Evolutionary conservation across 1,140 invertebrate genomes (phyloP).

Genomic region (Andricus grossulariae): DNA sequence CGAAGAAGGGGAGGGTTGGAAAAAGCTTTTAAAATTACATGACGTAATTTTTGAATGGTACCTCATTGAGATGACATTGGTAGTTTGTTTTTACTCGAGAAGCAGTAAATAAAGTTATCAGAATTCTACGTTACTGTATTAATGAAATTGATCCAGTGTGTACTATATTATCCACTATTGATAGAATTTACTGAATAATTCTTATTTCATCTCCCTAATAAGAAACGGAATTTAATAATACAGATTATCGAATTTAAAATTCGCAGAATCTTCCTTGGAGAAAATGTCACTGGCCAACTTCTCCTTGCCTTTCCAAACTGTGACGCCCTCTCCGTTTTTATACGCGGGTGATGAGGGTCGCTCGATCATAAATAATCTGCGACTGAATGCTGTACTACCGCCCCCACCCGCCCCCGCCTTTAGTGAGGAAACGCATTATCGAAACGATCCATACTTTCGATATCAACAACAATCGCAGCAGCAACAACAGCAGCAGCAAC

Average conservation of each 20-base stretch:
- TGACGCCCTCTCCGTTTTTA: slow-evolving; percentile 63
- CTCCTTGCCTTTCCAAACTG: slow-evolving; percentile 66
- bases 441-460: slow-evolving; percentile 62
- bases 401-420: slow-evolving; percentile 53
- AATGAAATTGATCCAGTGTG: neutral
- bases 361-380: slow-evolving; percentile 59
- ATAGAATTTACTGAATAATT: slow-evolving; percentile 7
- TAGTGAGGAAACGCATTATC: slow-evolving; percentile 54
- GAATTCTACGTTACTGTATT: too few relatives aligned
- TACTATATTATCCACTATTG: neutral
- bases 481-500: slow-evolving; percentile 55
- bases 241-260: neutral
- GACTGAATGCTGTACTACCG: slow-evolving; percentile 62
- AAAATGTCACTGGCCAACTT: slow-evolving; percentile 70
- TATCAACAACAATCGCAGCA: slow-evolving; percentile 52
- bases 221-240: too few relatives aligned
- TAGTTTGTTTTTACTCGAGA: too few relatives aligned
- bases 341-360: slow-evolving; percentile 56
- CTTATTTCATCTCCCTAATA: too few relatives aligned
- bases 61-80: too few relatives aligned
- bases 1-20: too few relatives aligned
- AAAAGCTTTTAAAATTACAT: too few relatives aligned
- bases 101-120: too few relatives aligned
- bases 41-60: too few relatives aligned
- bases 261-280: slow-evolving; percentile 7